Conservation (phyloP, 2,797 vertebrate genomes). For the Cirrhinus mrigala region DNA sequence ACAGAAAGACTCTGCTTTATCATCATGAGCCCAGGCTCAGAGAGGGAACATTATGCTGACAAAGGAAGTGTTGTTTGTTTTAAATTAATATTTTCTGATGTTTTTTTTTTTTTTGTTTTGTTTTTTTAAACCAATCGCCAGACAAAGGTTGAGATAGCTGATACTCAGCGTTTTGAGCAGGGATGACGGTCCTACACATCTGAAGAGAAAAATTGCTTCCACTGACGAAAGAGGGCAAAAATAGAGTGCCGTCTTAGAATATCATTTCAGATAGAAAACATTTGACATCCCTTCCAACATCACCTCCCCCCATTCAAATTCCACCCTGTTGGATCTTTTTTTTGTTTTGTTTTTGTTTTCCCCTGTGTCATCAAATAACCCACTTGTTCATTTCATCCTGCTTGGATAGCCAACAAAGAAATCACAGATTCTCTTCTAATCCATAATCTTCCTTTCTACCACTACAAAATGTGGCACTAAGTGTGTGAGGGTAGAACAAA, state of each 20-base stretch:
- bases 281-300: conserved; percentile 7
- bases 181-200: conserved; percentile 33
- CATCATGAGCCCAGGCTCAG: conserved; percentile 78
- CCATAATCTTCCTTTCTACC: neutral
- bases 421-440: neutral
- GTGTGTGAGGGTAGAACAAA: conserved; percentile 21
- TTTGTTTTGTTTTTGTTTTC: neutral
- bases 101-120: conserved; percentile 33
- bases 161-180: conserved; percentile 30
- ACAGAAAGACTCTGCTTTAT: conserved; percentile 89
- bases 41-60: conserved; percentile 32
- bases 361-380: neutral
- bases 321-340: neutral
- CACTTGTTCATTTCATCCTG: no score
- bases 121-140: conserved; percentile 40
- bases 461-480: conserved; percentile 24
- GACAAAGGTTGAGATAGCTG: conserved; percentile 33
- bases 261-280: conserved; percentile 10
- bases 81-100: conserved; percentile 28
- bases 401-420: neutral
- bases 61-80: conserved; percentile 36
- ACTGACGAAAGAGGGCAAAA: conserved; percentile 29
- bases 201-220: conserved; percentile 29
- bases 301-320: neutral
- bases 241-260: conserved; percentile 21